These are phyloP conservation scores for Capra hircus DNA, from an alignment of 2,113 vertebrate genomes.

Conservation along the genomic window DNA sequence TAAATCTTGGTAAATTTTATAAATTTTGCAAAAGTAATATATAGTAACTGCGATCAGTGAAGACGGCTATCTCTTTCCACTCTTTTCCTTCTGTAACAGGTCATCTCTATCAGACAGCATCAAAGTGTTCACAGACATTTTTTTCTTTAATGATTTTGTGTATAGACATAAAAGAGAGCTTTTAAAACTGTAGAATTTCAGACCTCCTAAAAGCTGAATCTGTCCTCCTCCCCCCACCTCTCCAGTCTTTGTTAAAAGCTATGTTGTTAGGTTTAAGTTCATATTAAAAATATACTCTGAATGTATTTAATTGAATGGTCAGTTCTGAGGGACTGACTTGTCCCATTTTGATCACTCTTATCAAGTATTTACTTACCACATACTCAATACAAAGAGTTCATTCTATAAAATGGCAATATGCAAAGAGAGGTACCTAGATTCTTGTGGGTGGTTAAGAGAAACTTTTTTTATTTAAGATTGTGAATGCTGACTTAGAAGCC, in stretches of 20 bases:
- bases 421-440: neutral
- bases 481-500: neutral
- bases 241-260: neutral
- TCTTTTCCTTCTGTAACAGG: neutral
- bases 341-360: neutral
- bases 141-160: neutral
- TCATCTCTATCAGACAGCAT: neutral
- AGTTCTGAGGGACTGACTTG: neutral
- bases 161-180: neutral
- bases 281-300: neutral
- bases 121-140: neutral
- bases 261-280: neutral
- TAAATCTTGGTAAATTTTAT: neutral
- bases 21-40: neutral
- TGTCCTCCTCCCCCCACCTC: accelerated
- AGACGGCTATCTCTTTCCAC: neutral
- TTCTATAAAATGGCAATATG: neutral
- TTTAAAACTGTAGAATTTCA: neutral
- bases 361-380: neutral
- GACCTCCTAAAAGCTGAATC: neutral
- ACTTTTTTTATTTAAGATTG: neutral
- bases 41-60: neutral
- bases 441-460: neutral
- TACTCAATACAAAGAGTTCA: neutral
- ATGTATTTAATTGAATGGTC: neutral